Conservation (phyloP, 2,888 invertebrate species). For the Synergus itoensis region DNA sequence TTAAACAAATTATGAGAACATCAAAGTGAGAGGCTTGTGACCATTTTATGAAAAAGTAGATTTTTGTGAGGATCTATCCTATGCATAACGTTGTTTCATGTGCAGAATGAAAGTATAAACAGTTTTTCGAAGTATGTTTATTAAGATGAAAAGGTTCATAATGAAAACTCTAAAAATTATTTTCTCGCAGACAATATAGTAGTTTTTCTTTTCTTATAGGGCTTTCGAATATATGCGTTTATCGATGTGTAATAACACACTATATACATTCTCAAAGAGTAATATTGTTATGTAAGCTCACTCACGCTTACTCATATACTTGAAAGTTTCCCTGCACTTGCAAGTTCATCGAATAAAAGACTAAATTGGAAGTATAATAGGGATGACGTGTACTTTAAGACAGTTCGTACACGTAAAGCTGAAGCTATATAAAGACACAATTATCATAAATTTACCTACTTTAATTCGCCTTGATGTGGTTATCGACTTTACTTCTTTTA, state of each 20-base stretch:
- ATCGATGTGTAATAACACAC: background rate
- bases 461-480: background rate
- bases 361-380: slow-evolving; percentile 45
- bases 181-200: background rate
- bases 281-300: slow-evolving; percentile 29
- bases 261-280: slow-evolving; percentile 9
- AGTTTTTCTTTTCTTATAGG: slow-evolving; percentile 1
- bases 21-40: too few relatives aligned
- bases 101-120: too few relatives aligned
- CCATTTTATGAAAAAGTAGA: too few relatives aligned
- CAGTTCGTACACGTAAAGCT: background rate
- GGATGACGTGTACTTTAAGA: slow-evolving; percentile 51
- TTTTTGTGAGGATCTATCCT: too few relatives aligned
- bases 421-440: slow-evolving; percentile 12
- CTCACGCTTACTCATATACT: slow-evolving; percentile 1
- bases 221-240: background rate
- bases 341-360: slow-evolving; percentile 50
- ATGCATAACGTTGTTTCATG: too few relatives aligned
- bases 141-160: too few relatives aligned
- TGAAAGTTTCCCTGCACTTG: slow-evolving; percentile 40
- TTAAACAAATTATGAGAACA: background rate
- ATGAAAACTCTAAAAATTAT: too few relatives aligned
- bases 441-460: slow-evolving; percentile 31
- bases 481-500: slow-evolving; percentile 26
- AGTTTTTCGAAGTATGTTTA: too few relatives aligned